Percentiles rank a stretch among this genome's conserved stretches.
phyloP scores from a whole-genome alignment of 2,797 vertebrate genomes.

The Sarcophilus harrisii region DNA sequence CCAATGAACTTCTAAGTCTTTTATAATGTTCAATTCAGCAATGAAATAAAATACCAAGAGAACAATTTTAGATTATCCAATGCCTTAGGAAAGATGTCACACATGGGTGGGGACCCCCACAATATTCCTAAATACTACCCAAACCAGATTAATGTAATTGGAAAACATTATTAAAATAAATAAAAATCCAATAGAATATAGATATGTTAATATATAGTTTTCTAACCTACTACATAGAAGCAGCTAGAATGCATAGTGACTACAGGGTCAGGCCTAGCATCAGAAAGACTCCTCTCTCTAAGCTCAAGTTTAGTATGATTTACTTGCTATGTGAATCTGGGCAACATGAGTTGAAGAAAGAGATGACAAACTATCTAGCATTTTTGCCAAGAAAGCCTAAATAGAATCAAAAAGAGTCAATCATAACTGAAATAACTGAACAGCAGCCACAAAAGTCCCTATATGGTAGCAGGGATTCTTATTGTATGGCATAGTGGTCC shows the following conservation, averaged over 20 bases:
- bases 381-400: not conserved
- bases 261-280: not conserved
- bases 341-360: not conserved
- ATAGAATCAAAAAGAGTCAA: not conserved
- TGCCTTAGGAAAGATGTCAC: not conserved
- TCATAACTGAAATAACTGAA: not conserved
- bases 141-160: not conserved
- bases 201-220: not conserved
- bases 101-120: not conserved
- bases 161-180: not conserved
- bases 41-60: not conserved
- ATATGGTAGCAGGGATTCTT: not conserved
- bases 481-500: not conserved
- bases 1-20: not conserved
- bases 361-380: not conserved
- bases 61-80: not conserved
- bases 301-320: not conserved
- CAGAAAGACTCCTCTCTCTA: not conserved
- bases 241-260: not conserved
- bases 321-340: not conserved
- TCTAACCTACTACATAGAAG: not conserved
- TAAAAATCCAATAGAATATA: not conserved
- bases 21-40: not conserved
- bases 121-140: not conserved
- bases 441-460: not conserved